Evolutionary conservation across 2,888 invertebrate species (phyloP).

Genomic region (Gisinianus flammeolus): DNA sequence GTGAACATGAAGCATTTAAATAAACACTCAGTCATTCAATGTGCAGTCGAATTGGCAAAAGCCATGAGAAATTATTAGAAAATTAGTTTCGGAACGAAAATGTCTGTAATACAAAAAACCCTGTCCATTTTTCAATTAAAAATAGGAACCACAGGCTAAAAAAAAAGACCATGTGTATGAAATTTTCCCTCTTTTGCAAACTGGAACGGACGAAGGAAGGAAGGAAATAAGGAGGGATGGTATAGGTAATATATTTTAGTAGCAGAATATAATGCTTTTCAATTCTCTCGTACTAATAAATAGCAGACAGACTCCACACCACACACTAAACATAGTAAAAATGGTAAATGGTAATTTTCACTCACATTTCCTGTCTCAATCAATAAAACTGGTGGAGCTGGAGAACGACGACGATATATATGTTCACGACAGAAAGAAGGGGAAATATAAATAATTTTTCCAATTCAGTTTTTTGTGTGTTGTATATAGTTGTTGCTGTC

Average conservation of each 20-base stretch:
- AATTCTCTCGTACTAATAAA: too few species aligned
- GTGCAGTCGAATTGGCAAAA: too few species aligned
- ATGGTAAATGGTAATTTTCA: constrained; percentile 29
- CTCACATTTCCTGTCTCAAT: constrained; percentile 36
- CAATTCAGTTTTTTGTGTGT: neutral
- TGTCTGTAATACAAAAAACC: neutral
- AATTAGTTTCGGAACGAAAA: neutral
- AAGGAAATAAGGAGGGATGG: neutral
- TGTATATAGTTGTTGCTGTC: neutral
- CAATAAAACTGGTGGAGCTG: constrained; percentile 6
- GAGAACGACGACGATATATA: neutral
- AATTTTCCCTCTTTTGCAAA: constrained; percentile 10
- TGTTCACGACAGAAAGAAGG: neutral
- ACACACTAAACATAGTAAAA: neutral
- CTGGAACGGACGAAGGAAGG: constrained; percentile 5
- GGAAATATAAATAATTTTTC: neutral
- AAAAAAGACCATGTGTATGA: neutral
- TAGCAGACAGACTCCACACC: neutral
- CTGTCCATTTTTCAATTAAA: neutral
- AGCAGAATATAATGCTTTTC: too few species aligned
- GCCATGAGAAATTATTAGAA: neutral
- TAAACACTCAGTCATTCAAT: too few species aligned
- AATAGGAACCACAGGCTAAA: neutral
- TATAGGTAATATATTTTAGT: neutral
- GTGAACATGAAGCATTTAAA: neutral